phyloP scores from a whole-genome alignment of 2,888 invertebrate genomes.

The Micropterix aruncella region DNA sequence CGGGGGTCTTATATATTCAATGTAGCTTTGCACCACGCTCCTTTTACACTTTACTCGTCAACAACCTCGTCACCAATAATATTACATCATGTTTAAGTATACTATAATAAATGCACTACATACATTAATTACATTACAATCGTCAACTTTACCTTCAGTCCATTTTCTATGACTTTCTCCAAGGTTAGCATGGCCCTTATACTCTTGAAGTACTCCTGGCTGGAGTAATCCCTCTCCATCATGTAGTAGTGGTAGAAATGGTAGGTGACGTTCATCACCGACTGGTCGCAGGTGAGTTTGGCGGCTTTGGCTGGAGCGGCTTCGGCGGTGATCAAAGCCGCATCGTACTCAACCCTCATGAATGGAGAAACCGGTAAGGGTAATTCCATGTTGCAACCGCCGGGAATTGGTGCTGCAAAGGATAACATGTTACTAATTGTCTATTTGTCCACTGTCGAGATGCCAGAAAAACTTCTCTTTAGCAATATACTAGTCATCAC shows the following conservation, averaged over 20 bases:
- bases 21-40: no score
- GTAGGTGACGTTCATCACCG: constrained; percentile 14
- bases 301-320: constrained; percentile 33
- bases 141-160: constrained; percentile 35
- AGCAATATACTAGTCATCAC: no score
- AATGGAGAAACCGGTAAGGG: constrained; percentile 45
- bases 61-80: no score
- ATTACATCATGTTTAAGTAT: no score
- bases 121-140: no score
- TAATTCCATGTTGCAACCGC: constrained; percentile 64
- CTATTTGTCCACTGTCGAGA: no score
- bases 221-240: constrained; percentile 36
- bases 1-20: no score
- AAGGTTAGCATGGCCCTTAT: constrained; percentile 47
- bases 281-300: constrained; percentile 18
- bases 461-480: no score
- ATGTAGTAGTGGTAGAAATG: constrained; percentile 48
- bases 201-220: constrained; percentile 42
- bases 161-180: constrained; percentile 34
- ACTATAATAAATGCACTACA: no score
- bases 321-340: constrained; percentile 35
- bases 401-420: constrained; percentile 52
- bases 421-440: constrained; percentile 4
- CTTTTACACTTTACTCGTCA: no score
- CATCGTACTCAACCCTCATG: constrained; percentile 25